Percentiles rank a stretch among this genome's conserved stretches.
Evolutionary conservation across 2,797 vertebrate species (phyloP).

Genomic region (Enteromius viviparus): DNA sequence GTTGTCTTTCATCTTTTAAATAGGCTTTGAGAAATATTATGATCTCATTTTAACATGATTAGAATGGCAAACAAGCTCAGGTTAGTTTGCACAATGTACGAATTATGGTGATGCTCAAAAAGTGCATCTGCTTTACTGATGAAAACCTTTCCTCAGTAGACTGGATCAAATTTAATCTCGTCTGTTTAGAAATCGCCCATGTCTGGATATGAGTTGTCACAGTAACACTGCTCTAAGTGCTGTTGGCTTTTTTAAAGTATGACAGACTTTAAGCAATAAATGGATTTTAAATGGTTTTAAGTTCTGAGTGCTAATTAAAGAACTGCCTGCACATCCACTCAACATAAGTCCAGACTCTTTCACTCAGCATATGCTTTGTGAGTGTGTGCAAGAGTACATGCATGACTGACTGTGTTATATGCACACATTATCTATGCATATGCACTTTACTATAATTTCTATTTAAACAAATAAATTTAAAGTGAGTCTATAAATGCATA

Average conservation of each 20-base stretch:
- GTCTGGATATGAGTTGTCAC: constrained; percentile 27
- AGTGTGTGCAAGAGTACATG: neutral
- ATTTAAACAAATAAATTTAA: neutral
- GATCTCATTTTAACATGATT: constrained; percentile 16
- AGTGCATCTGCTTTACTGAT: neutral
- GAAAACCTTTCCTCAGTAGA: neutral
- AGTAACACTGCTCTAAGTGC: constrained; percentile 27
- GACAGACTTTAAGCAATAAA: constrained; percentile 58
- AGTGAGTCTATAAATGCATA: neutral
- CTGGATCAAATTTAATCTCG: neutral
- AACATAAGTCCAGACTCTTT: constrained; percentile 50
- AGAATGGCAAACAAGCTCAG: neutral
- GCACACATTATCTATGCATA: neutral
- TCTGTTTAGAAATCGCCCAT: constrained; percentile 18
- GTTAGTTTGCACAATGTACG: neutral
- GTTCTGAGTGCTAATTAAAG: constrained; percentile 70
- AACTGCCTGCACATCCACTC: constrained; percentile 45
- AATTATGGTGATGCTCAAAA: neutral
- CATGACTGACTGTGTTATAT: neutral
- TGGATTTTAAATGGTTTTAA: constrained; percentile 63
- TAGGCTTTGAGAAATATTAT: constrained; percentile 24
- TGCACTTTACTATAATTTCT: neutral
- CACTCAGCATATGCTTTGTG: constrained; percentile 22
- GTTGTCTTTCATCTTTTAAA: constrained; percentile 29
- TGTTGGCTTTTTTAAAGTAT: constrained; percentile 37